Evolutionary conservation across 2,888 invertebrate genomes (phyloP), one percentile per base, ranked within the genome.

Genomic region (Philereme transversata): DNA sequence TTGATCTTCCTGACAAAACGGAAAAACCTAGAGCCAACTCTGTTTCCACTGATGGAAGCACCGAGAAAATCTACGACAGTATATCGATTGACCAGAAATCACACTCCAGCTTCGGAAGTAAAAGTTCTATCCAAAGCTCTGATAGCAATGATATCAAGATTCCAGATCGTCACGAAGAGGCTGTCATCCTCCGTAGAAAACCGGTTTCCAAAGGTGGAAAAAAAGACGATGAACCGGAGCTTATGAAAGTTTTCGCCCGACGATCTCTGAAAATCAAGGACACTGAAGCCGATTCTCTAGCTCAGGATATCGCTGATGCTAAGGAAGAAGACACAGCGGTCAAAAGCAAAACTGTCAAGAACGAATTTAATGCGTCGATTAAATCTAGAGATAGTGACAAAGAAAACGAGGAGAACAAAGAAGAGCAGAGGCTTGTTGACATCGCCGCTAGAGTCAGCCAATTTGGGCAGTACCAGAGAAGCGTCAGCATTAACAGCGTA

Each of bases 241-340:
- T 96, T 6, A 95, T 96, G 94, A 96, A 96, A 85, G 97, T 97
- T 0, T 97, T 97, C 78, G 96, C 96, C 0, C 89, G 97, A 47
- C 88, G 96, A 60, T 97, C 96, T n/a, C 86, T 97, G 0, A 97
- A 97, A 86, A 88, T 96, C n/a, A 96, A 96, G 86, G 96, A 96
- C 72, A 87, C 87, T 4, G 96, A 96, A 73, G 92, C 91, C 0
- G 94, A 94, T 60, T 86, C 85, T 46, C 85, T 95, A 60, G 93
- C 94, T 10, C 93, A 94, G 64, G 94, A 94, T 66, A 93, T 94
- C 43, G 86, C 94, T 0, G 88, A 91, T 40, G 82, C 83, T 49
- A 84, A 88, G 36, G 88, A 89, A 22, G 89, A 90, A 60, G 78
- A 81, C 11, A 51, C 60, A 35, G 83, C 82, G 4, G 83, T 79